Evolutionary conservation across 2,113 vertebrate genomes (phyloP).

Genomic region (Oryzias celebensis): DNA sequence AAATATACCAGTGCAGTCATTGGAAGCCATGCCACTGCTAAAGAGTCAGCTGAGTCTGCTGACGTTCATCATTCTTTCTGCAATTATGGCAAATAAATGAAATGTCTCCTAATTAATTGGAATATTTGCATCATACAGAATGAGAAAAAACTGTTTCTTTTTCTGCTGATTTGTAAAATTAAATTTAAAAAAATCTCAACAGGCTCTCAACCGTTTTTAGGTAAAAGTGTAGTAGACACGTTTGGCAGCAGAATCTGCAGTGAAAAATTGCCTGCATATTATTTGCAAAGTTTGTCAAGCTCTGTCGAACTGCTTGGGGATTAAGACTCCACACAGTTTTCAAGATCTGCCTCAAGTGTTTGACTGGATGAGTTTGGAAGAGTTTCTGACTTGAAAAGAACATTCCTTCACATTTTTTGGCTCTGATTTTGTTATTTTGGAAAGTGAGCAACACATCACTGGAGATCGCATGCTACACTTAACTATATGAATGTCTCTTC

Average conservation of each 20-base stretch:
- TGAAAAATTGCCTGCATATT: constrained; percentile 4
- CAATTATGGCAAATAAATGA: no score
- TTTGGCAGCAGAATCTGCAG: constrained; percentile 13
- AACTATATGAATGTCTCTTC: neutral
- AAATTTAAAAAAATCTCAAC: neutral
- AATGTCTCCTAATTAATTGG: no score
- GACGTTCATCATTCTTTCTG: no score
- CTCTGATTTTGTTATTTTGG: constrained; percentile 9
- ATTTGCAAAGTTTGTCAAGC: constrained; percentile 10
- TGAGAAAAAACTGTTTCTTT: no score
- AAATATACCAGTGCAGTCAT: constrained; percentile 51
- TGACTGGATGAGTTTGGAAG: constrained; percentile 10
- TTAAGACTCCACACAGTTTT: constrained; percentile 29
- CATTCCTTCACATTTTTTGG: constrained; percentile 13
- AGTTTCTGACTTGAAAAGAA: constrained; percentile 8
- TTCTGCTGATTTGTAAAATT: neutral
- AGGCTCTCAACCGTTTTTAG: neutral
- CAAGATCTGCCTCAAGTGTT: constrained; percentile 12
- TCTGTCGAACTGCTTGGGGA: constrained; percentile 17
- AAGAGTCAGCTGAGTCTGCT: neutral
- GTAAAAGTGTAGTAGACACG: constrained; percentile 3
- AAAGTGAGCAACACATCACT: constrained; percentile 2
- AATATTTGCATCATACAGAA: no score
- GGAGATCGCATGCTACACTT: neutral
- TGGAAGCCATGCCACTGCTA: constrained; percentile 22